Percentiles rank a stretch among this genome's conserved stretches.
Conservation (phyloP, 2,113 vertebrate genomes). For the Picathartes gymnocephalus region DNA sequence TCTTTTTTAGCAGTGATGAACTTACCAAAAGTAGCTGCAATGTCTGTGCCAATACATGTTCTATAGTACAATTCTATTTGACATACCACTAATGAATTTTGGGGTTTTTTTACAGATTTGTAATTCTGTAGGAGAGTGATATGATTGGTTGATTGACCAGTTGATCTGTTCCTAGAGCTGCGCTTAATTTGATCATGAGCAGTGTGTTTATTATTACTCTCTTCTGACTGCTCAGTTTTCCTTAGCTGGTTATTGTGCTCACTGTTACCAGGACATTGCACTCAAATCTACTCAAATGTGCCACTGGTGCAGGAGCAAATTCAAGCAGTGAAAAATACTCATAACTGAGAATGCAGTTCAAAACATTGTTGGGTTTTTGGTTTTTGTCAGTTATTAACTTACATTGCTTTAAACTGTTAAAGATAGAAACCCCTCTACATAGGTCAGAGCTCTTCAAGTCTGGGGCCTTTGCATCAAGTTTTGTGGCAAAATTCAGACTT, state of each 20-base stretch:
- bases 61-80: background rate
- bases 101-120: accelerated
- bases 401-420: background rate
- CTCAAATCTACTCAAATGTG: background rate
- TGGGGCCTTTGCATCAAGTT: background rate
- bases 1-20: background rate
- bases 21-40: background rate
- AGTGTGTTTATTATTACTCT: background rate
- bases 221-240: background rate
- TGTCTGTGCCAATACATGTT: background rate
- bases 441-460: background rate
- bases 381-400: background rate
- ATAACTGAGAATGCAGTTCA: background rate
- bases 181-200: background rate
- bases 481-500: background rate
- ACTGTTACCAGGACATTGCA: background rate
- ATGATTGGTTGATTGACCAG: background rate
- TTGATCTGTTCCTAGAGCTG: background rate
- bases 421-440: background rate
- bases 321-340: background rate
- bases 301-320: background rate
- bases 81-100: background rate
- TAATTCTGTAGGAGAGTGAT: background rate
- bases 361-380: accelerated
- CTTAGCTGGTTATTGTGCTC: background rate